These are phyloP conservation scores for Seriola quinqueradiata DNA, from an alignment of 2,113 vertebrate species.

Conservation along the genomic window DNA sequence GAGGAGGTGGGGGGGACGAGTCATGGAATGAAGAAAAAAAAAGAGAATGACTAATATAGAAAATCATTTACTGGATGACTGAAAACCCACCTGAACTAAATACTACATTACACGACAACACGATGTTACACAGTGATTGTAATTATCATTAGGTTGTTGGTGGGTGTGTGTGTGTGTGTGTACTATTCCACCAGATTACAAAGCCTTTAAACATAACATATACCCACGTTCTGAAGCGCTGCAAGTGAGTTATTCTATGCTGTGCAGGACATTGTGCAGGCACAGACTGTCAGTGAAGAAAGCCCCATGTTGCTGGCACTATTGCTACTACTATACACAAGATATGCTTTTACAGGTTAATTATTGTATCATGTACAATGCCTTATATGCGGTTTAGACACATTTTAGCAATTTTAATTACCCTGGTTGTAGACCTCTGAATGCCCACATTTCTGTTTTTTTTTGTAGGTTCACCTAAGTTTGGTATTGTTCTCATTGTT, in stretches of 20 bases:
- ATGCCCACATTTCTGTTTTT: neutral
- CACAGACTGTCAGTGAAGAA: neutral
- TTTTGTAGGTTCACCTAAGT: neutral
- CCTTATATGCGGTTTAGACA: neutral
- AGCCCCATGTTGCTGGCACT: neutral
- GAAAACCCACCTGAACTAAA: neutral
- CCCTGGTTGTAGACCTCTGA: neutral
- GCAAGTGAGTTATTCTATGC: conserved; percentile 29
- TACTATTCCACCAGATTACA: neutral
- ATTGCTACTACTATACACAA: neutral
- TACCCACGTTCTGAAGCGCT: conserved; percentile 15
- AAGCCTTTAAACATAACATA: conserved; percentile 21
- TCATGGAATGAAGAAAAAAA: no score
- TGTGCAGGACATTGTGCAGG: neutral
- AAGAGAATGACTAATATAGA: neutral
- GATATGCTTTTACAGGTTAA: neutral
- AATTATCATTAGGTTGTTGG: conserved; percentile 8
- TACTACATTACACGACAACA: conserved; percentile 15
- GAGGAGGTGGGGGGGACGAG: conserved; percentile 30
- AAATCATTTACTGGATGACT: neutral
- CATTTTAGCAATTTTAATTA: neutral
- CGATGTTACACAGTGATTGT: conserved; percentile 31
- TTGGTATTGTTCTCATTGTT: neutral
- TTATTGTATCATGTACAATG: neutral
- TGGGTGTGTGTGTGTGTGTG: neutral